A percentile compares a stretch with the other conserved stretches of the same genome.
Evolutionary conservation across 2,113 vertebrate genomes (phyloP).

Genomic region (Rhinogobius similis): DNA sequence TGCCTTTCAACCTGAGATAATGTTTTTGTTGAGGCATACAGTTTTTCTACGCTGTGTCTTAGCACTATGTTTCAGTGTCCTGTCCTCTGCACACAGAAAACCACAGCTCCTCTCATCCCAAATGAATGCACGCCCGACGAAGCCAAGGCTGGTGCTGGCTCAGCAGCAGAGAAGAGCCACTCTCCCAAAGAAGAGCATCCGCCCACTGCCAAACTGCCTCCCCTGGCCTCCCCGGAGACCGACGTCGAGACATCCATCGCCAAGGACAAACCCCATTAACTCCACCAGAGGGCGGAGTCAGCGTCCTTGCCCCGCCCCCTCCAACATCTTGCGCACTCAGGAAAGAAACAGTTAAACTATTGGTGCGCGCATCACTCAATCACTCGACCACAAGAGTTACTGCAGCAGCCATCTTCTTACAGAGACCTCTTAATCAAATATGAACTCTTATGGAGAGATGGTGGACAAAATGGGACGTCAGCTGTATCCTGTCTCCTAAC

Average conservation of each 20-base stretch:
- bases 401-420: slow-evolving; percentile 42
- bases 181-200: slow-evolving; percentile 56
- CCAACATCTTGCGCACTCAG: slow-evolving; percentile 28
- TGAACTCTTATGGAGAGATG: slow-evolving; percentile 35
- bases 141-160: slow-evolving; percentile 57
- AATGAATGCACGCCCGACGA: slow-evolving; percentile 79
- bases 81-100: slow-evolving; percentile 71
- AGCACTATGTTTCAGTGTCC: slow-evolving; percentile 14
- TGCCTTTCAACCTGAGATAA: neutral
- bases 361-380: slow-evolving; percentile 31
- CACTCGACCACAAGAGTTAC: slow-evolving; percentile 24
- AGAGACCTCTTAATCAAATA: slow-evolving; percentile 53
- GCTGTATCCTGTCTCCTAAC: slow-evolving; percentile 56
- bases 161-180: slow-evolving; percentile 52
- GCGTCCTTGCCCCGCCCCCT: neutral
- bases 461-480: slow-evolving; percentile 45
- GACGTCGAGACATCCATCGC: slow-evolving; percentile 56
- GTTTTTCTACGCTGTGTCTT: neutral
- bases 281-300: slow-evolving; percentile 32
- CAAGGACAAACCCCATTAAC: slow-evolving; percentile 74
- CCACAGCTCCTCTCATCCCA: slow-evolving; percentile 76
- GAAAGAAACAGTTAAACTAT: slow-evolving; percentile 51
- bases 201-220: slow-evolving; percentile 30
- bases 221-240: slow-evolving; percentile 68
- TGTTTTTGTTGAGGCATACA: neutral